A percentile compares a stretch with the other conserved stretches of the same genome.
phyloP scores from a whole-genome alignment of 2,888 invertebrate genomes.

The Cheilosia soror region DNA sequence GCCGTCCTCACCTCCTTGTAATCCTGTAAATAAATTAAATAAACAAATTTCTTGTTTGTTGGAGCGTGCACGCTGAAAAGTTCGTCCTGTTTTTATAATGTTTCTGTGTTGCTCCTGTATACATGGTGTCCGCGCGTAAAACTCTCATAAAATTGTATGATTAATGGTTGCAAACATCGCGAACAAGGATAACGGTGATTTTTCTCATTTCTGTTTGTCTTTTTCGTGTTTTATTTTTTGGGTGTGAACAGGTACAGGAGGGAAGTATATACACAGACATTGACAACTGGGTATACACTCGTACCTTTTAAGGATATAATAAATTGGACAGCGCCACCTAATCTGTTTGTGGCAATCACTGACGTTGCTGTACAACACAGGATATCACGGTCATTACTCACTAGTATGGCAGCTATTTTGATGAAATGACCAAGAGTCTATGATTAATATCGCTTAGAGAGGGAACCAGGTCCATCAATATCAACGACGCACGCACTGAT shows the following conservation, averaged over 20 bases:
- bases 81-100: constrained; percentile 20
- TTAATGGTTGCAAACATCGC: constrained; percentile 54
- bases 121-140: constrained; percentile 45
- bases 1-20: neutral
- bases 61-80: constrained; percentile 34
- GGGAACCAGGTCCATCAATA: neutral
- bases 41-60: constrained; percentile 54
- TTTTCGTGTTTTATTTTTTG: neutral
- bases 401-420: constrained; percentile 48
- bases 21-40: constrained; percentile 48
- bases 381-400: constrained; percentile 52
- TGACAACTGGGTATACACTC: constrained; percentile 12
- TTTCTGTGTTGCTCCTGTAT: constrained; percentile 12
- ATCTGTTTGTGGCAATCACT: constrained; percentile 31
- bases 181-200: constrained; percentile 39
- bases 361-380: neutral
- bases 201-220: constrained; percentile 3
- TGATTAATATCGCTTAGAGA: neutral
- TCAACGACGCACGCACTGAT: neutral
- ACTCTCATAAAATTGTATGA: constrained; percentile 59
- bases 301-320: constrained; percentile 8
- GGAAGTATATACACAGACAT: neutral
- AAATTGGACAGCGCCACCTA: constrained; percentile 31
- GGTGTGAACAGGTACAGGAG: neutral
- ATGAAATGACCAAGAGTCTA: constrained; percentile 16